phyloP scores from a whole-genome alignment of 1,140 invertebrate genomes.

The Dreissena polymorpha region DNA sequence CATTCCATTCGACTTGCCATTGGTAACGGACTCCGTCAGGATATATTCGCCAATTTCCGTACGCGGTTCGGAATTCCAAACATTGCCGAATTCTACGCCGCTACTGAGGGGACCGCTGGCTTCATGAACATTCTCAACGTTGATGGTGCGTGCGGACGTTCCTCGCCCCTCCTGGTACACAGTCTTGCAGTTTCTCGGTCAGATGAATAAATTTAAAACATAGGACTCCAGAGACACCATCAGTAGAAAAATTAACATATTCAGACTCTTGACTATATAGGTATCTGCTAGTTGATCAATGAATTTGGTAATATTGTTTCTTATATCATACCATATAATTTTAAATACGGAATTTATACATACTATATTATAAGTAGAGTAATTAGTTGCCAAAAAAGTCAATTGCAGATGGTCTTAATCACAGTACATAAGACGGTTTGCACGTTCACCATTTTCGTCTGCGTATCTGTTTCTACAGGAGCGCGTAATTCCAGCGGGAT shows the following conservation, averaged over 20 bases:
- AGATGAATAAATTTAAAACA: background rate
- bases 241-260: background rate
- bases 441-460: background rate
- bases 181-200: background rate
- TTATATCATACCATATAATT: background rate
- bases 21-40: constrained; percentile 64
- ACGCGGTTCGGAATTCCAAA: constrained; percentile 54
- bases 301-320: background rate
- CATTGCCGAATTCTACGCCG: constrained; percentile 65
- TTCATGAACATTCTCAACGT: constrained; percentile 58
- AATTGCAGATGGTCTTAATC: too few relatives aligned
- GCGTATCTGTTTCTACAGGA: constrained; percentile 20
- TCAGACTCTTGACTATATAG: background rate
- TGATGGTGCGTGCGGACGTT: constrained; percentile 55
- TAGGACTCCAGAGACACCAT: background rate
- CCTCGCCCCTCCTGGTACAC: constrained; percentile 64
- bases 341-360: background rate
- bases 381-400: too few relatives aligned
- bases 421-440: too few relatives aligned
- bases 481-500: background rate
- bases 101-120: constrained; percentile 56
- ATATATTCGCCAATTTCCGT: constrained; percentile 64
- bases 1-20: constrained; percentile 55
- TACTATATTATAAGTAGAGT: background rate
- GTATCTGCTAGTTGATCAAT: background rate